Evolutionary conservation across 2,888 invertebrate species (phyloP).

Genomic region (Metallyticus violacea): DNA sequence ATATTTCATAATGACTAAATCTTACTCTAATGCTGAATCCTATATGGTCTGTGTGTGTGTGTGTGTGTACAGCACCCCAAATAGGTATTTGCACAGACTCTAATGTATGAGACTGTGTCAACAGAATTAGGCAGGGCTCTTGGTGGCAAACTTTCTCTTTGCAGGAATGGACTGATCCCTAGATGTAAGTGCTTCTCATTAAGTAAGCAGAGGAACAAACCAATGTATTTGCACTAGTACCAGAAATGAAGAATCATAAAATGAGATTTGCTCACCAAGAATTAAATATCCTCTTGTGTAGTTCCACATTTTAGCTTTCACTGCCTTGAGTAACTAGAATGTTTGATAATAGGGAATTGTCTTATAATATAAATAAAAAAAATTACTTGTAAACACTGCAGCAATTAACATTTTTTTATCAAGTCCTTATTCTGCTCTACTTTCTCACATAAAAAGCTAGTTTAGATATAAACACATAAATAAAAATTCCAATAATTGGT

Average conservation of each 20-base stretch:
- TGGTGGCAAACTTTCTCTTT: not conserved
- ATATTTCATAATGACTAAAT: not conserved
- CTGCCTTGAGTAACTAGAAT: not conserved
- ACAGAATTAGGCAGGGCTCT: not conserved
- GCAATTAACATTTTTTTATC: not conserved
- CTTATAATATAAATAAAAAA: not conserved
- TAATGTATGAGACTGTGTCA: not conserved
- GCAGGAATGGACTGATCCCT: not conserved
- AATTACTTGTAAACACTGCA: not conserved
- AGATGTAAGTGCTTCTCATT: not conserved
- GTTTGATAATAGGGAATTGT: not conserved
- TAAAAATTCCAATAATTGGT: too few species aligned
- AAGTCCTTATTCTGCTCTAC: not conserved
- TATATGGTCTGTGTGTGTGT: too few species aligned
- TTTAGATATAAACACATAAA: too few species aligned
- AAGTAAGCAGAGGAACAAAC: not conserved
- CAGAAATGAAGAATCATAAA: not conserved
- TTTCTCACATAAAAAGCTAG: too few species aligned
- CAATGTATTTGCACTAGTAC: not conserved
- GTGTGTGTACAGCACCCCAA: not conserved
- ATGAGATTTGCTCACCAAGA: not conserved
- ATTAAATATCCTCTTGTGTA: not conserved
- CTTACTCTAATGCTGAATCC: not conserved
- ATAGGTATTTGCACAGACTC: not conserved
- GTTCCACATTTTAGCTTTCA: not conserved